Evolutionary conservation across 2,797 vertebrate species (phyloP).

Genomic region (Agapornis canus): DNA sequence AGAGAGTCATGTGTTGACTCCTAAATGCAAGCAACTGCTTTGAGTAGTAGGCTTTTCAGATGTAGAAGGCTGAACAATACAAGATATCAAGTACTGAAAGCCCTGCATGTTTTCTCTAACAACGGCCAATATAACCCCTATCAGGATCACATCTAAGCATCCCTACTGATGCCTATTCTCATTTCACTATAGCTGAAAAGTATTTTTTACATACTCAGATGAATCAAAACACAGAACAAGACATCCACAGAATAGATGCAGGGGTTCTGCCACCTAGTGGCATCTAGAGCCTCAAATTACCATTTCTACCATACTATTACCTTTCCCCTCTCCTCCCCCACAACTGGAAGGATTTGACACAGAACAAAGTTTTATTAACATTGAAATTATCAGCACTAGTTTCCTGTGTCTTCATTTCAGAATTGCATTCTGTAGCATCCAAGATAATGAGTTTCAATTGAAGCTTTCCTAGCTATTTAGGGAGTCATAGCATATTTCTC

Average conservation of each 20-base stretch:
- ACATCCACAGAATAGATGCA: neutral
- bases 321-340: neutral
- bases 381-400: neutral
- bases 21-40: neutral
- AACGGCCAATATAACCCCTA: accelerated
- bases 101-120: neutral
- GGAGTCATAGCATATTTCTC: neutral
- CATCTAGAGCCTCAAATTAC: neutral
- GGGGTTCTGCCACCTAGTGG: conserved; percentile 63
- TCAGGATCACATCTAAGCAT: neutral
- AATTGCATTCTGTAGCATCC: neutral
- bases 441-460: neutral
- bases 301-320: neutral
- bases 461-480: neutral
- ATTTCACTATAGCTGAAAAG: neutral
- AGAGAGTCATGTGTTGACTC: neutral
- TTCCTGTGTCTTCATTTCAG: accelerated
- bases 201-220: neutral
- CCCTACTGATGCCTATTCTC: neutral
- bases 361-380: neutral
- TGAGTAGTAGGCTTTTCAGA: neutral
- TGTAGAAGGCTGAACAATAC: neutral
- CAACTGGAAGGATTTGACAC: neutral
- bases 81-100: neutral
- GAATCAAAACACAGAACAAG: neutral